Base-by-base conservation (phyloP, 1,140 invertebrate genomes). In the Penaeus japonicus region DNA sequence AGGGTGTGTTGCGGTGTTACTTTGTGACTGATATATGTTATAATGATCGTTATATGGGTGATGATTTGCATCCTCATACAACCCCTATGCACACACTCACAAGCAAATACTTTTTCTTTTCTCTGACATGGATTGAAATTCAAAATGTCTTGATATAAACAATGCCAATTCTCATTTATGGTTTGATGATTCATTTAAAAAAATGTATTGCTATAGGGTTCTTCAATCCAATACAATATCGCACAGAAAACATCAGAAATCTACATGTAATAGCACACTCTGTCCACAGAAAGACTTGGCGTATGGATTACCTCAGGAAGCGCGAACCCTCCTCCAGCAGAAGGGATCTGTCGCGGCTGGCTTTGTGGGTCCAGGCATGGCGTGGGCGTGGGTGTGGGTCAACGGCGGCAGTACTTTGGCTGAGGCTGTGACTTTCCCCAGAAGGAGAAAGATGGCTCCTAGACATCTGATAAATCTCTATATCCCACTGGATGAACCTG, bases 331-430 rank as follows among this genome's bases (percentile, higher is more conserved):
- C 55, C 59, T 87, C 30, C 53, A 54, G 59, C 32, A 5, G 27
- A n/a, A 77, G 27, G 87, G 87, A 2, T 89, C 87, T 30, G 35
- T 55, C 27, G 70, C 82, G 0, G 27, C 35, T 39, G 27, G 17
- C 22, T 24, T 54, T 35, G 5, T 89, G 62, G 80, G 79, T 10
- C 87, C 54, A 5, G 82, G 82, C n/a, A 73, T 73, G 79, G 4
- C 65, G 65, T 89, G 87, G 87, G 70, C 82, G 20, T 89, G 87
- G 87, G 87, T 57, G 35, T 89, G 62, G 62, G 73, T 83, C 0
- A 89, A 83, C 20, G 87, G 87, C 1, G 87, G 87, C 0, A 35
- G n/a, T 3, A 89, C 87, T 7, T 4, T 89, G 18, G 79, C 53
- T 0, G 87, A 89, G 55, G 47, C 54, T 15, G n/a, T 89, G 47